Evolutionary conservation across 2,113 vertebrate genomes (phyloP).

Genomic region (Sturnus vulgaris): DNA sequence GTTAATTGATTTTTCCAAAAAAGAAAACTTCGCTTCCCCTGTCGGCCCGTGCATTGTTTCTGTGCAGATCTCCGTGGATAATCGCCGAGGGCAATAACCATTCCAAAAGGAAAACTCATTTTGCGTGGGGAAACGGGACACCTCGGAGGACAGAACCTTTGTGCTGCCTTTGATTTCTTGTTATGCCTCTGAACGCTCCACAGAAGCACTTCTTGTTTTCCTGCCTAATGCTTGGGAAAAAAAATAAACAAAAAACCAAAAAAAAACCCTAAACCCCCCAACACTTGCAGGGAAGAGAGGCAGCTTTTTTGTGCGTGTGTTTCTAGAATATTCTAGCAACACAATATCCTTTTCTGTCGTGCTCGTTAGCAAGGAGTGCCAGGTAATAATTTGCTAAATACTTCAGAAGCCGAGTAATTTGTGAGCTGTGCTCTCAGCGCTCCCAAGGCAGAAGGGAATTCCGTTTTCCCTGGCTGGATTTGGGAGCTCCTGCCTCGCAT

Average conservation of each 20-base stretch:
- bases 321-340: slow-evolving; percentile 26
- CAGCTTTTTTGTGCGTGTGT: not conserved
- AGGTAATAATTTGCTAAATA: slow-evolving; percentile 52
- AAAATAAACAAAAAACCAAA: not conserved
- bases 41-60: not conserved
- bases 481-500: not conserved
- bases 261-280: not conserved
- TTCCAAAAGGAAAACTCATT: not conserved
- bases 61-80: not conserved
- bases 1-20: not conserved
- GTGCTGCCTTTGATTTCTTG: not conserved
- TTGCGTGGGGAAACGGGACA: not conserved
- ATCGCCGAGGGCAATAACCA: not conserved
- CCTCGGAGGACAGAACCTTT: not conserved
- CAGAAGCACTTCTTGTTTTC: not conserved
- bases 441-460: not conserved
- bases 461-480: rapidly evolving
- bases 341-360: not conserved
- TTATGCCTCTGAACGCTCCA: not conserved
- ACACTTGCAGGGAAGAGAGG: not conserved
- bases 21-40: not conserved
- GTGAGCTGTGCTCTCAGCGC: not conserved
- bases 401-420: slow-evolving; percentile 18
- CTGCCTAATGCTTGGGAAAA: not conserved
- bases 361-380: slow-evolving; percentile 30